Base-by-base conservation (phyloP, 2,888 invertebrate genomes). In the Furcula furcula region DNA sequence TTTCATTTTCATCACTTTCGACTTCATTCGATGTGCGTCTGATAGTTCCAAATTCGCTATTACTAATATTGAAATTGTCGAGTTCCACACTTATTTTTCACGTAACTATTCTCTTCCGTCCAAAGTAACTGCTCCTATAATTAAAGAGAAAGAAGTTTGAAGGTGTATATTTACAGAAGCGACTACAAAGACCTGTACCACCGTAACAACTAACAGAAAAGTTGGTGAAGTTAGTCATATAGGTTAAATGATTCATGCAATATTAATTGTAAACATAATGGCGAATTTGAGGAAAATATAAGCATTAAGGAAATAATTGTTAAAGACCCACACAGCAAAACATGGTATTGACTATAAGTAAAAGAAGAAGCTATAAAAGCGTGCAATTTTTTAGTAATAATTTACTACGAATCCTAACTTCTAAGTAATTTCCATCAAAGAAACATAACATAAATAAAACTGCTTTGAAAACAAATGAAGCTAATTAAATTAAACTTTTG, bases 1-100 rank as follows among this genome's bases (percentile, higher is more conserved):
- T 85, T 91, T 92, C 90, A 91, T 91, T 72, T 89, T 90, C 76
- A 69, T 71, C 49, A 82, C 69, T 70, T 87, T 87, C 59, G 87
- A 86, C 86, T 87, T 87, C 88, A 87, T 87, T 82, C 86, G 83
- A 52, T 45, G 52, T 54, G 59, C 63, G 47, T 49, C 38, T 54
- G 49, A 57, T 57, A 46, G 54, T 43, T 51, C 36, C 53, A 57
- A 48, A 40, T 40, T 55, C 49, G 57, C 39, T 50, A 26, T 50
- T 48, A 46, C 39, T 46, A 46, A 49, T 40, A 46, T 42, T 53
- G 32, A 34, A 61, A 43, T 41, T 29, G 42, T 40, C 22, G 36
- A 34, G 31, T 32, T 22, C 26, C 30, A 47, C 43, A 47, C 29
- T 42, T 46, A 58, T n/a, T n/a, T 54, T 55, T 53, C 46, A 52